Conservation (phyloP, 2,113 vertebrate genomes). For the human (Homo sapiens) region DNA sequence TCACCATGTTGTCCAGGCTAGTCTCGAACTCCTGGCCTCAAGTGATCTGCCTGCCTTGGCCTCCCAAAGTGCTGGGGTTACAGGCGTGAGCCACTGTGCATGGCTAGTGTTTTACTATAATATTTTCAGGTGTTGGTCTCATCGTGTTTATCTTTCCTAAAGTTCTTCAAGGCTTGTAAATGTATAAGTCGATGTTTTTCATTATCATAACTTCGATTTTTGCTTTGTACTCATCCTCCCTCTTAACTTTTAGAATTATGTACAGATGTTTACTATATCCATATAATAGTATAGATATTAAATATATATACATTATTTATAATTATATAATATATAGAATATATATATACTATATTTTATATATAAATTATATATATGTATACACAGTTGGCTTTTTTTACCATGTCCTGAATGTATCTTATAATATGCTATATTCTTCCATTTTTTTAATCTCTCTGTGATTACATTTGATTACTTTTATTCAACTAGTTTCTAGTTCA, state of each 20-base stretch:
- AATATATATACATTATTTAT: too few species aligned
- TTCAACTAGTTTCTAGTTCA: not conserved
- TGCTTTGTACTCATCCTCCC: not conserved
- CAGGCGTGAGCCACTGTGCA: fast-evolving
- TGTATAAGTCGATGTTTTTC: not conserved
- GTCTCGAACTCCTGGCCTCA: too few species aligned
- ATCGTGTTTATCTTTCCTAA: not conserved
- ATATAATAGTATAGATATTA: too few species aligned
- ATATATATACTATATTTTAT: not conserved
- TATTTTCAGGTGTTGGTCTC: not conserved
- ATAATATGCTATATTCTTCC: not conserved
- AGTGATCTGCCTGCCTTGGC: too few species aligned
- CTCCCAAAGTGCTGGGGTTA: too few species aligned
- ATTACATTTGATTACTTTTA: not conserved
- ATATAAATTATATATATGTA: not conserved
- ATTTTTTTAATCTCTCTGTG: not conserved
- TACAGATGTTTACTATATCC: not conserved
- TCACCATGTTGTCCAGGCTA: too few species aligned
- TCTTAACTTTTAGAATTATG: not conserved
- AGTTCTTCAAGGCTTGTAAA: not conserved
- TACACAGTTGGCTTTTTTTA: not conserved
- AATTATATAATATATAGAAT: too few species aligned
- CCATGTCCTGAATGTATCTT: not conserved
- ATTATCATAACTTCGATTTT: not conserved
- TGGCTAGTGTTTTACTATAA: not conserved